These are phyloP conservation scores for Aepyceros melampus DNA, from an alignment of 2,113 vertebrate species.

Conservation along the genomic window DNA sequence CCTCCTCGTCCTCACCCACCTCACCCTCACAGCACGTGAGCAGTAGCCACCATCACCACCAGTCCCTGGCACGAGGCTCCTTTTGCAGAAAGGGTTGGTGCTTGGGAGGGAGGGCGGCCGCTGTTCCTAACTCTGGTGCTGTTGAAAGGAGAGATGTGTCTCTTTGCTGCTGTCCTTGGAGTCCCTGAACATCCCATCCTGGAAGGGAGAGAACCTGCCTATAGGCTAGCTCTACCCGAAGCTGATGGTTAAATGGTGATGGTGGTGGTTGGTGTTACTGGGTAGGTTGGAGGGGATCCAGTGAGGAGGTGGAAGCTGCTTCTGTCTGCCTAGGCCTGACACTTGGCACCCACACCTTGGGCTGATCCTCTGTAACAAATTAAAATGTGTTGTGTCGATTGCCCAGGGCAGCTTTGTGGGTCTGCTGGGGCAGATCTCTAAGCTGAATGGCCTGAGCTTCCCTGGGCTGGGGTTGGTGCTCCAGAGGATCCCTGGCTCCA, in stretches of 20 bases:
- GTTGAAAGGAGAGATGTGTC: neutral
- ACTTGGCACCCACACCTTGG: neutral
- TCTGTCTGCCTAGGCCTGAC: neutral
- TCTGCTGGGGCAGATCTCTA: neutral
- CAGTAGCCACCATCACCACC: neutral
- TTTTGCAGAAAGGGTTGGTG: neutral
- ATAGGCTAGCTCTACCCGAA: neutral
- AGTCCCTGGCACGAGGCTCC: neutral
- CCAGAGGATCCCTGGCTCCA: neutral
- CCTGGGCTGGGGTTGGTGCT: neutral
- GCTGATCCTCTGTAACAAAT: neutral
- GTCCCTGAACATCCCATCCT: neutral
- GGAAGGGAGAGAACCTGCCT: neutral
- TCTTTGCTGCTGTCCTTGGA: neutral
- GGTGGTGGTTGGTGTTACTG: neutral
- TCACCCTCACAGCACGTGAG: accelerated
- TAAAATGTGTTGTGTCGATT: neutral
- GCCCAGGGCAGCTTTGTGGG: neutral
- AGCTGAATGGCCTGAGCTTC: neutral
- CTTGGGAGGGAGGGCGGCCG: neutral
- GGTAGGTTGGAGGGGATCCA: neutral
- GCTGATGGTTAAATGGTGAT: neutral
- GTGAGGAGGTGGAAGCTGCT: neutral
- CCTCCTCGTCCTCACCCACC: neutral
- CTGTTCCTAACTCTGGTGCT: neutral